phyloP scores from a whole-genome alignment of 1,140 invertebrate genomes.

The Drosophila tristis region DNA sequence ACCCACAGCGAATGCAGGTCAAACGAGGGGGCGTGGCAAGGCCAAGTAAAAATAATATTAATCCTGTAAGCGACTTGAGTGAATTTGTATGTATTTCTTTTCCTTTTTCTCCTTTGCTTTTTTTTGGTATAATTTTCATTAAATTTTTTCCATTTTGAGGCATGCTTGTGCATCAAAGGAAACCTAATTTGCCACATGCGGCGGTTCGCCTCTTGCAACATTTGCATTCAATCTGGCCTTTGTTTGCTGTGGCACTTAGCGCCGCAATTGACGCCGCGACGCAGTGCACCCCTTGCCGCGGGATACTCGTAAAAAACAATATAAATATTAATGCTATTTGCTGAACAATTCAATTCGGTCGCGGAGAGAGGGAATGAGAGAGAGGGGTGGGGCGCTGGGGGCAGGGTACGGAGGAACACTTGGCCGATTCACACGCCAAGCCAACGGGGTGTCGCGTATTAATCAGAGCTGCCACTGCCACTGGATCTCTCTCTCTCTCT shows the following conservation, averaged over 20 bases:
- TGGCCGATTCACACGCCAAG: conserved; percentile 66
- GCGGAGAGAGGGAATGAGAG: too few relatives aligned
- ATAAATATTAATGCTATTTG: conserved; percentile 83
- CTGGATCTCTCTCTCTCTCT: too few relatives aligned
- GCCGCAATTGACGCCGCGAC: conserved; percentile 61
- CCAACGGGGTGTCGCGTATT: conserved; percentile 74
- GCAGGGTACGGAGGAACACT: conserved; percentile 60
- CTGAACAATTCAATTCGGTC: conserved; percentile 75
- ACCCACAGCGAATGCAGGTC: conserved; percentile 27
- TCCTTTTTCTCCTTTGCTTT: not conserved
- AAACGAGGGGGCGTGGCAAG: conserved; percentile 22
- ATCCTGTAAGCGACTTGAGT: conserved; percentile 15
- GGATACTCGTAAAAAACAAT: conserved; percentile 49
- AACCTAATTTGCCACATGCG: conserved; percentile 78
- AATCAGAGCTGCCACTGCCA: conserved; percentile 53
- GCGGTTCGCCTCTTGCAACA: conserved; percentile 53
- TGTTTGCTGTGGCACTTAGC: conserved; percentile 41
- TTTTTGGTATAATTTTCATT: conserved; percentile 1
- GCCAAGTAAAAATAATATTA: not conserved
- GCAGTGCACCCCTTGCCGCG: conserved; percentile 38
- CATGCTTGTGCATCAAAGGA: conserved; percentile 50
- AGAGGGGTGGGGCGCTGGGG: not conserved
- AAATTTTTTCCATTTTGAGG: not conserved
- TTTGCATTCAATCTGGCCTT: conserved; percentile 46
- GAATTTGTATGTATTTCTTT: conserved; percentile 22